Conservation (phyloP, 2,797 vertebrate species). For the Tragelaphus eurycerus region DNA sequence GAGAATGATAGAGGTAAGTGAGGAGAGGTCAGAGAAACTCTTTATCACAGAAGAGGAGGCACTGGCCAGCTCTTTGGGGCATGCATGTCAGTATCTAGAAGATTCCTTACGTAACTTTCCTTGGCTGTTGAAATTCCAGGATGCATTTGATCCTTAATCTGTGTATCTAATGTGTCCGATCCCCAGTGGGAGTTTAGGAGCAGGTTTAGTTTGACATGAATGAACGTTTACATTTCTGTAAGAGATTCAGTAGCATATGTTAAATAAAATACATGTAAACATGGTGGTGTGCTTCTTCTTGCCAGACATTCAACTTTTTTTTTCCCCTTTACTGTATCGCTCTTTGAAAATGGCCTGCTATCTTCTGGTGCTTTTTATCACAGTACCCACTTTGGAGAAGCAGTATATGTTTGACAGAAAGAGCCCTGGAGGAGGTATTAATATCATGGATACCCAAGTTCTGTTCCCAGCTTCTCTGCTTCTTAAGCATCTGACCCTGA, state of each 20-base stretch:
- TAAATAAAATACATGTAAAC: neutral
- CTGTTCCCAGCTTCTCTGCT: neutral
- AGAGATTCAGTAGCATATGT: neutral
- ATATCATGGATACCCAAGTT: neutral
- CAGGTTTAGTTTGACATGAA: neutral
- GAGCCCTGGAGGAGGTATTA: neutral
- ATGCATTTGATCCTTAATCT: neutral
- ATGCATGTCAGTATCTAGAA: neutral
- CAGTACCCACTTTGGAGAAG: neutral
- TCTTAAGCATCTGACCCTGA: neutral
- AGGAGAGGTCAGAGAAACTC: neutral
- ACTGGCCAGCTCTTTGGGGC: neutral
- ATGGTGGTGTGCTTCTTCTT: neutral
- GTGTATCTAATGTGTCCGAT: neutral
- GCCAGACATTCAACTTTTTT: neutral
- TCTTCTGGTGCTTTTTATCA: neutral
- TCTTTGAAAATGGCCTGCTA: neutral
- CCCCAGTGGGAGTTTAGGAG: neutral
- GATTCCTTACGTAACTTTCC: neutral
- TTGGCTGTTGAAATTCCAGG: slow-evolving; percentile 18
- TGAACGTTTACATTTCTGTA: neutral
- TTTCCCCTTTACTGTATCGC: neutral
- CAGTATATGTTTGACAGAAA: neutral
- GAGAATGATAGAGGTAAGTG: neutral
- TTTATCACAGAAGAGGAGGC: neutral